Percentiles rank a stretch among this genome's conserved stretches.
Evolutionary conservation across 1,140 invertebrate species (phyloP).

Genomic region (Philotrypesis tridentata): DNA sequence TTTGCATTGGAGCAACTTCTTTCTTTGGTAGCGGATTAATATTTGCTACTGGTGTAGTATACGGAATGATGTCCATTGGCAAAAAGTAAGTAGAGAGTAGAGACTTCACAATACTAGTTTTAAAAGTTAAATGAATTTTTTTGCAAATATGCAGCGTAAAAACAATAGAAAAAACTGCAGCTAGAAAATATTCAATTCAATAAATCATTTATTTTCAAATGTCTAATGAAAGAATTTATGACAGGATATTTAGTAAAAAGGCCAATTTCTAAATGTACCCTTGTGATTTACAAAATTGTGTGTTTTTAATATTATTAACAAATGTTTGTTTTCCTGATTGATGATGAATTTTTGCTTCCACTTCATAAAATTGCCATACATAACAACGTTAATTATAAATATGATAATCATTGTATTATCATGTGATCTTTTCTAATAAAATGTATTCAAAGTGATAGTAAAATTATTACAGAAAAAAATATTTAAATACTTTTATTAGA

Average conservation of each 20-base stretch:
- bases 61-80: conserved; percentile 94
- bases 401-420: not conserved
- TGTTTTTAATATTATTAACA: not conserved
- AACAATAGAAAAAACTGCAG: not conserved
- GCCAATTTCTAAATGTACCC: too few relatives aligned
- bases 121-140: conserved; percentile 21
- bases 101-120: conserved; percentile 33
- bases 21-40: conserved; percentile 91
- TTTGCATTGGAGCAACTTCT: conserved; percentile 84
- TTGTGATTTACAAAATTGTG: not conserved
- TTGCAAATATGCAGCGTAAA: not conserved
- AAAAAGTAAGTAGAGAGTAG: conserved; percentile 88
- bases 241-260: too few relatives aligned
- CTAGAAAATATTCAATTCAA: conserved; percentile 8
- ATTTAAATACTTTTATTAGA: too few relatives aligned
- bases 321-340: not conserved
- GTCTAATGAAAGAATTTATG: not conserved
- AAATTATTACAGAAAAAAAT: too few relatives aligned
- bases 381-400: not conserved
- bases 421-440: too few relatives aligned
- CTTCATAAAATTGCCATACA: not conserved
- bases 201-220: not conserved
- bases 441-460: too few relatives aligned
- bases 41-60: conserved; percentile 90
- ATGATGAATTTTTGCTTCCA: not conserved